Base-by-base conservation (phyloP, 2,797 vertebrate species). In the Muscicapa comitata region DNA sequence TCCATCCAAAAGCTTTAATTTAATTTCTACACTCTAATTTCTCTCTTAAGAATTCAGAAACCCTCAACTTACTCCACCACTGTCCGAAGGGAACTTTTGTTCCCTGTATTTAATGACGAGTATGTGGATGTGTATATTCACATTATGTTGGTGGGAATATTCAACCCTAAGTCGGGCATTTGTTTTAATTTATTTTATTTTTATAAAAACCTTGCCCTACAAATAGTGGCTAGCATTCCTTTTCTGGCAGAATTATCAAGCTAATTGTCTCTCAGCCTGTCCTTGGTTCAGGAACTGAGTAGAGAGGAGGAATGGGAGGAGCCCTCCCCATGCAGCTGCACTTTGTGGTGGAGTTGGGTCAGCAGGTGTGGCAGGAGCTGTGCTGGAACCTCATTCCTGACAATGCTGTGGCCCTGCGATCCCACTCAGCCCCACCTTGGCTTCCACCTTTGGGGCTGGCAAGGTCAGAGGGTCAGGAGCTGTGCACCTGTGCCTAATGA, bases 221-320 rank as follows among this genome's bases (percentile, higher is more conserved):
- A 40, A 55, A 10, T 14, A 53, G 28, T 7, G 37, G 28, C 9
- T 38, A 12, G 6, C 6, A 1, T 40, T 90, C 77, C 4, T 35
- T 55, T 35, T 78, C 20, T 14, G 3, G 35, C 35, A 54, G 35
- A 62, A 66, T 83, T 65, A 35, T 25, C 25, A 71, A 21, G 15
- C 18, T 33, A 37, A 10, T 26, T 45, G 28, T 37, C 9, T 18
- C 4, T 26, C 0, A 0, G 2, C 16, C 38, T 8, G 17, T 35
- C 21, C 17, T 57, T 7, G 5, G 19, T 6, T 73, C 33, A n/a
- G 68, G 67, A 72, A 10, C 5, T 16, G 58, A 24, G 7, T 4
- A 13, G 35, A 35, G 28, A 47, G 35, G 50, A 13, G 58, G 21
- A 37, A 17, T 17, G 42, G 37, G 33, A 43, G 9, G 47, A 48